Percentiles rank a stretch among this genome's conserved stretches.
Evolutionary conservation across 2,113 vertebrate species (phyloP).

Genomic region (Xiphorhynchus elegans): DNA sequence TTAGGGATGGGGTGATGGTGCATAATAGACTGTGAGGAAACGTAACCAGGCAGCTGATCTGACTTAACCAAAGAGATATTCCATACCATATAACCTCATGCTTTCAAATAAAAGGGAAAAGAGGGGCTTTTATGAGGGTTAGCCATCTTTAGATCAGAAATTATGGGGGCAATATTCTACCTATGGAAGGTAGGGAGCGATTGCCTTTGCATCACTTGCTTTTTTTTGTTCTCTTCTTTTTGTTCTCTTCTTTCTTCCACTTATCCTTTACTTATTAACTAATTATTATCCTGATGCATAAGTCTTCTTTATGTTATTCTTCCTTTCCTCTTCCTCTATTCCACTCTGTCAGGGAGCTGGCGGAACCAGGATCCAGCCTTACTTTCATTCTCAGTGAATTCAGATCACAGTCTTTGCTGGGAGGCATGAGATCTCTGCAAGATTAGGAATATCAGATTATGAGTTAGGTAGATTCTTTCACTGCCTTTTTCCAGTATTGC

Average conservation of each 20-base stretch:
- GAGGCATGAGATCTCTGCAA: neutral
- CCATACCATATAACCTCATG: neutral
- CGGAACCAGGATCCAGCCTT: neutral
- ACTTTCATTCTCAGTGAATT: neutral
- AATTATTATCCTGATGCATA: neutral
- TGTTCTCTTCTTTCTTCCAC: neutral
- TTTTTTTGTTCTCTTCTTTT: neutral
- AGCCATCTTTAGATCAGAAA: neutral
- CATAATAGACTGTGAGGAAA: neutral
- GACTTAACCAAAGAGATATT: neutral
- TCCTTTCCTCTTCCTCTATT: neutral
- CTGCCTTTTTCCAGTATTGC: neutral
- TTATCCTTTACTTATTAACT: neutral
- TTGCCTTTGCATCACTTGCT: neutral
- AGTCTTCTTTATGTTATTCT: neutral
- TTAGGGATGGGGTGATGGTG: neutral
- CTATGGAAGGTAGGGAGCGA: neutral
- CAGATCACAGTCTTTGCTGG: neutral
- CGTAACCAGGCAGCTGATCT: neutral
- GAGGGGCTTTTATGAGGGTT: rapidly evolving
- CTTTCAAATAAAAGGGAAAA: neutral
- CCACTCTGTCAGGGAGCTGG: neutral
- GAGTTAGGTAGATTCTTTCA: neutral
- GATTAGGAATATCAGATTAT: neutral
- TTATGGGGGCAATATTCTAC: neutral